Evolutionary conservation across 2,113 vertebrate species (phyloP).

Genomic region (Salvelinus namaycush): DNA sequence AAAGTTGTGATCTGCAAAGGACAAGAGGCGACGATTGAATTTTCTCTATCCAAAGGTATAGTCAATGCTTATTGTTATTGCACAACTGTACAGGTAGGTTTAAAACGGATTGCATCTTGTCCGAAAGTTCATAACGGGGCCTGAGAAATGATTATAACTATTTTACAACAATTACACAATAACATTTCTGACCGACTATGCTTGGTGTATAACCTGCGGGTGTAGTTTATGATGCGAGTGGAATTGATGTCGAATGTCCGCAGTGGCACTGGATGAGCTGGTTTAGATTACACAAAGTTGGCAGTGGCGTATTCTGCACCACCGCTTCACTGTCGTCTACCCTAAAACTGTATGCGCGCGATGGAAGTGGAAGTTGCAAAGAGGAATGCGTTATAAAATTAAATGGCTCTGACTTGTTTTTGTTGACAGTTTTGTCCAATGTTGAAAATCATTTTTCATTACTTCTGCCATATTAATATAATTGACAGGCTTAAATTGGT

Average conservation of each 20-base stretch:
- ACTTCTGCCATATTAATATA: neutral
- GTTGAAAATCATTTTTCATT: neutral
- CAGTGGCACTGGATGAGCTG: slow-evolving; percentile 1
- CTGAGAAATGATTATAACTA: neutral
- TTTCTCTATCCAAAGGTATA: slow-evolving; percentile 6
- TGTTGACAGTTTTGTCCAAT: neutral
- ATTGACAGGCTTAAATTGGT: neutral
- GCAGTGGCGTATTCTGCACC: slow-evolving; percentile 16
- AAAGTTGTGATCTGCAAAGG: neutral
- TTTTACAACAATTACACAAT: neutral
- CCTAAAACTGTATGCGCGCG: neutral
- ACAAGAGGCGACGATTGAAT: neutral
- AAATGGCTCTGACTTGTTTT: neutral
- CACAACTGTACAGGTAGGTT: neutral
- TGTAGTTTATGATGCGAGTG: neutral
- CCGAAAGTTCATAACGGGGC: neutral
- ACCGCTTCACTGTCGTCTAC: neutral
- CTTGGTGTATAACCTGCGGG: neutral
- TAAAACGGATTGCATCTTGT: neutral
- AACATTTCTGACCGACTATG: neutral
- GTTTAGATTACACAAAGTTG: slow-evolving; percentile 8
- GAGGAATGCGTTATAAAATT: neutral
- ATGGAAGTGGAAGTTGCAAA: neutral
- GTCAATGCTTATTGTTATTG: neutral
- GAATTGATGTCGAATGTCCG: slow-evolving; percentile 1